These are phyloP conservation scores for Vidua chalybeata DNA, from an alignment of 2,113 vertebrate genomes.

Conservation along the genomic window DNA sequence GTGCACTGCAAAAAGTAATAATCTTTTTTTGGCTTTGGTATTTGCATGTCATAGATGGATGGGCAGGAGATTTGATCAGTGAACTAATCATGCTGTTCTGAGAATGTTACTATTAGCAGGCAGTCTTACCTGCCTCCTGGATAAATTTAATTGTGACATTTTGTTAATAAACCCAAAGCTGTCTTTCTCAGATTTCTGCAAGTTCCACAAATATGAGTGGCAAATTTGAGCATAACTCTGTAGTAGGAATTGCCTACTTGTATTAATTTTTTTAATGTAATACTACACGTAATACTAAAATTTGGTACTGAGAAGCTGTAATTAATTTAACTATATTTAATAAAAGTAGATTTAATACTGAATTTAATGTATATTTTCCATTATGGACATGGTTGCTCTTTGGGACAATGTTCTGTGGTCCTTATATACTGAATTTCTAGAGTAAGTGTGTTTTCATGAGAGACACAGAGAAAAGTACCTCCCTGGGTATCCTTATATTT, in stretches of 20 bases:
- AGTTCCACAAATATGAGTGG: neutral
- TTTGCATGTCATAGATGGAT: neutral
- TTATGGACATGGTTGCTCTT: neutral
- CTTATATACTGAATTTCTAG: neutral
- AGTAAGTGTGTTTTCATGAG: neutral
- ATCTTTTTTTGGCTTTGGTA: neutral
- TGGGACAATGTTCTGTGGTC: neutral
- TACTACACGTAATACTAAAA: neutral
- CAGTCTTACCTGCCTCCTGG: neutral
- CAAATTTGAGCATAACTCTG: neutral
- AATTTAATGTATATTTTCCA: neutral
- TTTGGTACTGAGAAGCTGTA: neutral
- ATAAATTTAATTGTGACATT: neutral
- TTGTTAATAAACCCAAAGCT: neutral
- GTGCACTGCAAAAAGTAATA: neutral
- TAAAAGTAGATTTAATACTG: neutral
- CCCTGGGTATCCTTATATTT: neutral
- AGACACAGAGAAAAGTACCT: neutral
- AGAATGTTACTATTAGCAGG: neutral
- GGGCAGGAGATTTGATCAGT: neutral
- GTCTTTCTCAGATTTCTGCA: neutral
- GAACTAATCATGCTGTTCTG: neutral
- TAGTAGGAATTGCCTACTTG: neutral
- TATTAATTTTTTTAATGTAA: neutral
- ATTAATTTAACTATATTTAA: neutral